Evolutionary conservation across 2,113 vertebrate species (phyloP), one percentile per base, ranked within the genome.

Genomic region (Dipodomys stephensi): DNA sequence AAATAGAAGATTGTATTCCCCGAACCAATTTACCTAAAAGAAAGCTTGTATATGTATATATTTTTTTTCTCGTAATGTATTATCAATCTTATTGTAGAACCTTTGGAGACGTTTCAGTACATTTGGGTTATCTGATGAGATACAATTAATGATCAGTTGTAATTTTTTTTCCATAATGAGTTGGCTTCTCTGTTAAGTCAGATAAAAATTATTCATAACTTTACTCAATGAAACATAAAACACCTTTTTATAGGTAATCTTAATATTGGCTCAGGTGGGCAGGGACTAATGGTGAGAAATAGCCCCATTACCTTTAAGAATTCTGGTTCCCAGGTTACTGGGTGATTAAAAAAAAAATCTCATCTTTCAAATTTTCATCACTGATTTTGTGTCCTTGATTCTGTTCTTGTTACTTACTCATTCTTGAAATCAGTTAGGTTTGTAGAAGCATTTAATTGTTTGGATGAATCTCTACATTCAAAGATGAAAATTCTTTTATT

Each of bases 161-260:
- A 94, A 10, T 81, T 93, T 96, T 92, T 92, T 96, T 71, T 39
- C 10, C 68, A 90, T 3, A 89, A 22, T 88, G 84, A 23, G 2
- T 85, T 12, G 96, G 88, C 90, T 92, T 12, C 3, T 62, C 19
- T 81, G 8, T 65, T 15, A 81, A 39, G 1, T 94, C 46, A 92
- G 16, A 72, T 73, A 73, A 95, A 93, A 88, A 27, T 68, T 49
- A 49, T 49, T 72, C 22, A 25, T 46, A 92, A 64, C 82, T 87
- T 94, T 84, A 53, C 8, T 89, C 6, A 76, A 20, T 62, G 62
- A 96, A 83, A 81, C 6, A 25, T 60, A 79, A 81, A 74, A 57
- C 9, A 76, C 35, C 87, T 11, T 8, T 74, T 91, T 89, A 35
- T 44, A 74, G 39, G 7, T 77, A 44, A 57, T 57, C 23, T 81